Base-by-base conservation (phyloP, 2,888 invertebrate species). In the Leucophora obtusa region DNA sequence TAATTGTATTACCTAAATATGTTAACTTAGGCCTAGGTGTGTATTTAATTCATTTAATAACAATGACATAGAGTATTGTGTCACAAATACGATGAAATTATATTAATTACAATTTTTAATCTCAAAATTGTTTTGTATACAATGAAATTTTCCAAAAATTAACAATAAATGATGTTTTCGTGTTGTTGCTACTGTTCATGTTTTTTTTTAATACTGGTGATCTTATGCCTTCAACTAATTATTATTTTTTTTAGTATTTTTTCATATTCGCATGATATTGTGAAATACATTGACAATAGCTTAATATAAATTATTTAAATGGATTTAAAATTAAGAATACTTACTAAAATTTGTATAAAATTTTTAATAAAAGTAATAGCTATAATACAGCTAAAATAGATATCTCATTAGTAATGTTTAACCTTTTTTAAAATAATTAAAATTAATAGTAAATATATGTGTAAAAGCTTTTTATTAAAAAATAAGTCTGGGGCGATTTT, bases 251-350 rank as follows among this genome's bases (percentile, higher is more conserved):
- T 59, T 59, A 18, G n/a, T 7, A 4, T 43, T 21, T 18, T 38
- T 43, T 24, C 28, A 11, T 21, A 70, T 71, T 79, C 74, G 66
- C 74, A 74, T 71, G 70, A 71, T 18, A 51, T 75, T 75, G 79
- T 74, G 69, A 65, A 77, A 77, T 77, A 38, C 15, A 35, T 2
- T 9, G 35, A 9, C 60, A 35, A 60, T 1, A 59, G 15, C 33
- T 59, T 59, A 17, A 17, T 15, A 35, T 59, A 2, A 3, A 2
- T 35, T 33, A n/a, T 8, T 28, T 6, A 59, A 59, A 35, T 17
- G 33, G 59, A 15, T 33, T 59, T 38, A 9, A 38, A 28, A 28
- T 28, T 28, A 28, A 28, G 7, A 28, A 28, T 2, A 28, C 7
- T 24, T 24, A 24, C 24, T 24, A 24, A 24, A 24, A 24, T 5